Base-by-base conservation (phyloP, 2,888 invertebrate species). In the Dynastes hyllus region DNA sequence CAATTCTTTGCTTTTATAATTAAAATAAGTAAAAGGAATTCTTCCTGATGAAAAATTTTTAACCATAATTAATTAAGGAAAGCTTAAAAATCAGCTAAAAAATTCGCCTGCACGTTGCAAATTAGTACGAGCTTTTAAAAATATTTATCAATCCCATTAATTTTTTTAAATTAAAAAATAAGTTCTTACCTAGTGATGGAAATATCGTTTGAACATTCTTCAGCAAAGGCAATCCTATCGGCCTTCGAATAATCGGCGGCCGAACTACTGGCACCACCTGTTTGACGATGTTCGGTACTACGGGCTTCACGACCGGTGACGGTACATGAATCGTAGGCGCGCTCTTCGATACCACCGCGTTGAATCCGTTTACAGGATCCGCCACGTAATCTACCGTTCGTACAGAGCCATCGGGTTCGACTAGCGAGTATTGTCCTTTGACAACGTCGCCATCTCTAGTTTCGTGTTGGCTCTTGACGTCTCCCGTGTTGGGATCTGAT, bases 401-500 rank as follows among this genome's bases (percentile, higher is more conserved):
- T 11, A 88, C 87, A 73, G 90, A 88, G 53, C 91, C 91, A 81
- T 91, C 91, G 5, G 89, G 88, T 84, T 89, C 89, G 40, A 88
- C 88, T 22, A 89, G 84, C 13, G 88, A 88, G 82, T 89, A 89
- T 81, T 88, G 88, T 16, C 89, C 89, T 84, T 87, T 92, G 1
- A 92, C 92, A 61, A 92, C 91, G 84, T 92, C 92, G n/a, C 92
- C 92, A 81, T 92, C 92, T 51, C 92, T 88, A 63, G 90, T 90
- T 85, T 92, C 92, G 89, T 92, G 92, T 83, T 92, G 92, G 2
- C 90, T 90, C 85, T 92, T 92, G 82, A 91, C 90, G 83, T 92
- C 92, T 40, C 92, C 92, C 11, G 92, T 92, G 83, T 91, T 91
- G 2, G 92, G 92, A 84, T 92, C 92, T 6, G 91, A 91, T n/a